Evolutionary conservation across 2,797 vertebrate genomes (phyloP), one percentile per base, ranked within the genome.

Genomic region (Alauda arvensis): DNA sequence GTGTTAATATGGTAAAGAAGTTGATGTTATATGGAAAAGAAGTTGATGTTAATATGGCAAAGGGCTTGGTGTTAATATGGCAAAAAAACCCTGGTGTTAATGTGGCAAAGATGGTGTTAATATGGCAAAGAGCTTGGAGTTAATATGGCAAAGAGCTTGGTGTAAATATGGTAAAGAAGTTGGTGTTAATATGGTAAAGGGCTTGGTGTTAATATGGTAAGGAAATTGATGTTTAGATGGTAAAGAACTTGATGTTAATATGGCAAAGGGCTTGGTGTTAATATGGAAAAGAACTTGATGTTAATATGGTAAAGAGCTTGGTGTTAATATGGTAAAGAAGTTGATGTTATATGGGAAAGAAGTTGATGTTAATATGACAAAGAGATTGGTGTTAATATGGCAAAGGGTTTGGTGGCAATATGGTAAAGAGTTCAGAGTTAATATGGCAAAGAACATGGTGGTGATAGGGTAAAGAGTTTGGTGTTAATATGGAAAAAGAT

Each of bases 151-250:
- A 42, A 42, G 10, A 6, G 2, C 9, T 66, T 49, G 14, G 10
- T 7, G 10, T 13, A 37, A 31, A 49, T 8, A 18, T 8, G 14
- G 14, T 2, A 60, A 60, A 51, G n/a, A 5, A 9, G 8, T 67
- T 57, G 39, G 34, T 9, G 3, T 51, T 67, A 52, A 51, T 9
- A 4, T 28, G 18, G 24, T 0, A 46, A 46, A 31, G 4, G 2
- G 2, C 1, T 59, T 25, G 17, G 1, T 9, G 5, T 13, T 45
- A 31, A 65, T 46, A 15, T 18, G 31, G 4, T 0, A 20, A 45
- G 45, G 13, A 0, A 0, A 0, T 42, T 33, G 19, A 1, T 2
- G 5, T 34, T 56, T 23, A 18, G 8, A 5, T 70, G 33, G 2
- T 0, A 25, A 72, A 57, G 17, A 0, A 0, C 1, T 57, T 31